Percentiles rank a stretch among this genome's conserved stretches.
phyloP scores from a whole-genome alignment of 2,888 invertebrate genomes.

The Gandaritis pyraliata region DNA sequence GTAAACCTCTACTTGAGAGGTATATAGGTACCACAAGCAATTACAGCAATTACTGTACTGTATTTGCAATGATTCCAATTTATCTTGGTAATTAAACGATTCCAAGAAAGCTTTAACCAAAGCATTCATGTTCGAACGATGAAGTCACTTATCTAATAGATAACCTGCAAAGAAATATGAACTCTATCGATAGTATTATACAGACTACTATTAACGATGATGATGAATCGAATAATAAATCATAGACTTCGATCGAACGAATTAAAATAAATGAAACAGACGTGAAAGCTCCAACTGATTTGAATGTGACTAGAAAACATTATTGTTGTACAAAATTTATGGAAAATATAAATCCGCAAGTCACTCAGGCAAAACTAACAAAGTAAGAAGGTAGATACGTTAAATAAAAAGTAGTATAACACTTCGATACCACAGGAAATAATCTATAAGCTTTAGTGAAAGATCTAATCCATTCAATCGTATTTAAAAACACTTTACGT shows the following conservation, averaged over 20 bases:
- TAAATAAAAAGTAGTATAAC: too few relatives aligned
- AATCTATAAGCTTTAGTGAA: too few relatives aligned
- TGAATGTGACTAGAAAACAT: constrained; percentile 29
- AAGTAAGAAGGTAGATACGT: too few relatives aligned
- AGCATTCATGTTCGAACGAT: constrained; percentile 33
- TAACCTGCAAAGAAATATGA: constrained; percentile 10
- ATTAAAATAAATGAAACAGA: constrained; percentile 32
- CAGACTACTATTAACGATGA: constrained; percentile 3
- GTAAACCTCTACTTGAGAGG: too few relatives aligned
- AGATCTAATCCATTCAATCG: too few relatives aligned
- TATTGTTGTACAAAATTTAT: constrained; percentile 14
- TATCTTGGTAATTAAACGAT: constrained; percentile 37
- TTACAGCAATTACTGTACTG: constrained; percentile 10
- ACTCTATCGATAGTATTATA: constrained; percentile 2
- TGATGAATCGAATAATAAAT: background rate
- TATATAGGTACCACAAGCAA: constrained; percentile 14
- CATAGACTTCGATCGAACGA: constrained; percentile 14
- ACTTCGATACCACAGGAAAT: background rate
- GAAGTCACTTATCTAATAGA: constrained; percentile 30
- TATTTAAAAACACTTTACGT: background rate
- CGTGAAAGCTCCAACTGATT: constrained; percentile 23
- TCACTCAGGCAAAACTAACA: too few relatives aligned
- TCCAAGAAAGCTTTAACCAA: constrained; percentile 37
- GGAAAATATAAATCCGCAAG: too few relatives aligned
- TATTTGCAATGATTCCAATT: constrained; percentile 33